Percentiles rank a stretch among this genome's conserved stretches.
These are phyloP conservation scores for Apocheima hispidaria DNA, from an alignment of 2,888 invertebrate species.

Conservation along the genomic window DNA sequence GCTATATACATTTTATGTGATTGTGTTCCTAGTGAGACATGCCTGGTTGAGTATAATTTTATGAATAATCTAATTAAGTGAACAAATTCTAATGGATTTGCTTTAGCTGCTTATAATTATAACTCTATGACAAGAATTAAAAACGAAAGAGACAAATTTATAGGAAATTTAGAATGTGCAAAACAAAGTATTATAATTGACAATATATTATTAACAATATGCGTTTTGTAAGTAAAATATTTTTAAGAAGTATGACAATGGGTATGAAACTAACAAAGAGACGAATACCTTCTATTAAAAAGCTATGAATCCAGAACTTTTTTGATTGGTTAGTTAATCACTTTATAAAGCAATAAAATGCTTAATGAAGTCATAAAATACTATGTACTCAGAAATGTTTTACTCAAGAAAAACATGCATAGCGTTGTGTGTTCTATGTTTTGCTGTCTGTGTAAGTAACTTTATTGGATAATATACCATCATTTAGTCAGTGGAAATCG, in stretches of 20 bases:
- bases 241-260: not conserved
- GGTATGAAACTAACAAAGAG: too few species aligned
- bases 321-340: conserved; percentile 7
- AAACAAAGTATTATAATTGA: conserved; percentile 19
- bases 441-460: conserved; percentile 34
- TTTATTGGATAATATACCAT: not conserved
- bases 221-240: too few species aligned
- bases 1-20: too few species aligned
- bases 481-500: too few species aligned
- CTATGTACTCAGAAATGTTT: conserved; percentile 32
- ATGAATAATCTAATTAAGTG: not conserved
- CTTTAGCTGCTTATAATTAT: not conserved
- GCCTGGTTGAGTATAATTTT: not conserved
- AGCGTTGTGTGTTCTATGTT: conserved; percentile 25
- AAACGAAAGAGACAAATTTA: not conserved
- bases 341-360: conserved; percentile 4
- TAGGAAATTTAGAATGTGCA: not conserved
- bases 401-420: conserved; percentile 26
- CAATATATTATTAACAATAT: conserved; percentile 4
- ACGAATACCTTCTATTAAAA: not conserved
- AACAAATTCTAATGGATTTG: not conserved
- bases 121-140: not conserved
- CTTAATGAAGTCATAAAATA: conserved; percentile 22
- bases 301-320: not conserved
- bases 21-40: too few species aligned